Conservation (phyloP, 2,888 invertebrate species). For the Choreutis nemorana region DNA sequence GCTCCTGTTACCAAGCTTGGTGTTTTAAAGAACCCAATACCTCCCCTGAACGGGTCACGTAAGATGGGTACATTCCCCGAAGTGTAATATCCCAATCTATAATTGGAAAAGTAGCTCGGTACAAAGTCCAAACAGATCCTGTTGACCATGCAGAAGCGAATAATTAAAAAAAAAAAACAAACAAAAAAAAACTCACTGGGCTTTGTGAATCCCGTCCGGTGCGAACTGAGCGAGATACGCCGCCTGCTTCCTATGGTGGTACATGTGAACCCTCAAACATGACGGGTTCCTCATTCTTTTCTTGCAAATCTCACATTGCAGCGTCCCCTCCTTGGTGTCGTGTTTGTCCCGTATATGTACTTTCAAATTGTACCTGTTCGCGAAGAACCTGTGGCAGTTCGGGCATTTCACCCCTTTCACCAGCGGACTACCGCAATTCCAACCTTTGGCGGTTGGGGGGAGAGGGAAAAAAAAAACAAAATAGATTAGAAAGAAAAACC, state of each 20-base stretch:
- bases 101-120: too few species aligned
- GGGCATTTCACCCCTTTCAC: constrained; percentile 71
- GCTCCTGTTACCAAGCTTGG: too few species aligned
- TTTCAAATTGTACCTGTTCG: constrained; percentile 74
- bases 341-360: constrained; percentile 77
- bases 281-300: constrained; percentile 72
- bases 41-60: too few species aligned
- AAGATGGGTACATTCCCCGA: too few species aligned
- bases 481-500: not conserved
- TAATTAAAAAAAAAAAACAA: not conserved
- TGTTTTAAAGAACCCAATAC: too few species aligned
- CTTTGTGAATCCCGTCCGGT: too few species aligned
- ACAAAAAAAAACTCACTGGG: constrained; percentile 17
- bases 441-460: constrained; percentile 22
- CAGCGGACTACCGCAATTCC: constrained; percentile 59
- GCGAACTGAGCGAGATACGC: constrained; percentile 49
- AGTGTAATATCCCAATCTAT: too few species aligned
- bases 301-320: constrained; percentile 75
- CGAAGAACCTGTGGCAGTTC: constrained; percentile 70
- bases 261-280: constrained; percentile 71
- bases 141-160: too few species aligned
- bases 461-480: constrained; percentile 5
- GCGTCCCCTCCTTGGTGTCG: constrained; percentile 70
- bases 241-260: constrained; percentile 70
- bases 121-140: too few species aligned